Evolutionary conservation across 1,140 invertebrate species (phyloP).

Genomic region (Saccostrea cuccullata): DNA sequence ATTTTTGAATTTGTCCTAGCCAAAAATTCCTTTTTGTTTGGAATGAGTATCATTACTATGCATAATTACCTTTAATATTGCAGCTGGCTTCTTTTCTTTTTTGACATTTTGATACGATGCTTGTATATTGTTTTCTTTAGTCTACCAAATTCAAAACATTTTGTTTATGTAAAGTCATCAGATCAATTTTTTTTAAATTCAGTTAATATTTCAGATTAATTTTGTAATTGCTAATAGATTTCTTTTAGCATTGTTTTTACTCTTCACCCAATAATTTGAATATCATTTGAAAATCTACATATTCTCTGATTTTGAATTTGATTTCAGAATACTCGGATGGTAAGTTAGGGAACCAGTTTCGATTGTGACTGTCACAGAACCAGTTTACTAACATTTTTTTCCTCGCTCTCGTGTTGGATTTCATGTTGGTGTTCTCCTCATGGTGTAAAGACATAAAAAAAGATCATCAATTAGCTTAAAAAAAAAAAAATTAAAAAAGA

Average conservation of each 20-base stretch:
- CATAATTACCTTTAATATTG: too few relatives aligned
- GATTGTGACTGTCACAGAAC: background rate
- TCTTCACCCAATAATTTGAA: background rate
- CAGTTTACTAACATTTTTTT: constrained; percentile 8
- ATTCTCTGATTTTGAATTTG: background rate
- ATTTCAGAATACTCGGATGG: constrained; percentile 27
- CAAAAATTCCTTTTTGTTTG: background rate
- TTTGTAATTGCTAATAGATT: background rate
- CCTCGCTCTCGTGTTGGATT: background rate
- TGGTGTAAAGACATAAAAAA: background rate
- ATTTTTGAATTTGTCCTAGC: background rate
- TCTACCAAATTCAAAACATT: background rate
- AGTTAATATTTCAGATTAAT: background rate
- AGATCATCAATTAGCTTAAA: too few relatives aligned
- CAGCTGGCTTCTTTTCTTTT: too few relatives aligned
- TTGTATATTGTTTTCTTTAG: background rate
- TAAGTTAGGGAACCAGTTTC: background rate
- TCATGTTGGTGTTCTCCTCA: background rate
- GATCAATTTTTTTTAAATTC: background rate
- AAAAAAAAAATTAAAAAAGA: too few relatives aligned
- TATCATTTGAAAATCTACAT: background rate
- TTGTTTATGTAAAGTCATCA: too few relatives aligned
- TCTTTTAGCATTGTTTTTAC: background rate
- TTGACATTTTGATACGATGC: background rate
- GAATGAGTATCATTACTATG: background rate